Conservation (phyloP, 2,113 vertebrate genomes). For the Urocitellus parryii region DNA sequence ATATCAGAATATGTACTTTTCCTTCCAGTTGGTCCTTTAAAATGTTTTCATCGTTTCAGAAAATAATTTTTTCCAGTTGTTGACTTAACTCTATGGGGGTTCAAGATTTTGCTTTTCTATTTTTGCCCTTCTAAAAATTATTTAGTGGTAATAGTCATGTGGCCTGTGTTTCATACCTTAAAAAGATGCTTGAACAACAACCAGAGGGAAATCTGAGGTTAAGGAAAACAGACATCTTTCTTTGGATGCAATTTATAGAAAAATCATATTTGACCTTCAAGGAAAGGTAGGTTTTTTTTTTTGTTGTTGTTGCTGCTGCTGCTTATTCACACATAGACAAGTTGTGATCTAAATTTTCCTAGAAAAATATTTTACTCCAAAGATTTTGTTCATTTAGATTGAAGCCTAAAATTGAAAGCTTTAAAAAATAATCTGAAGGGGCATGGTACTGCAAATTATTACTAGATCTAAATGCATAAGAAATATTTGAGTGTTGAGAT, state of each 20-base stretch:
- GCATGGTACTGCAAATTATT: background rate
- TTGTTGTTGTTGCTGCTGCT: background rate
- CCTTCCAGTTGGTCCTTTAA: background rate
- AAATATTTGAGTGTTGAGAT: background rate
- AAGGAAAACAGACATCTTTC: slow-evolving; percentile 16
- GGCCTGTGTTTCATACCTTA: slow-evolving; percentile 19
- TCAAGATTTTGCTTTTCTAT: slow-evolving; percentile 17
- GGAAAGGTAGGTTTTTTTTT: background rate
- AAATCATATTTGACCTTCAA: slow-evolving; percentile 21
- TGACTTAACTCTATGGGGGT: background rate
- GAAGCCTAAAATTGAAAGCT: background rate
- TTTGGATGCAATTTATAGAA: background rate
- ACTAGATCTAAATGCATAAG: background rate
- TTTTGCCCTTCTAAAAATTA: slow-evolving; percentile 58
- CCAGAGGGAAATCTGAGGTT: slow-evolving; percentile 9
- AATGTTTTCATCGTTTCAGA: slow-evolving; percentile 40
- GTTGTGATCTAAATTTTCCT: background rate
- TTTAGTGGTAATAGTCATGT: background rate
- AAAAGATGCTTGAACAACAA: background rate
- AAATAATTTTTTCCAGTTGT: slow-evolving; percentile 23
- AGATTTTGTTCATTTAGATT: background rate
- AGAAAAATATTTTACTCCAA: slow-evolving; percentile 6
- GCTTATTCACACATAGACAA: background rate
- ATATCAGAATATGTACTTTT: slow-evolving; percentile 24
- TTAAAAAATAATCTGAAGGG: slow-evolving; percentile 11